A percentile compares a stretch with the other conserved stretches of the same genome.
Evolutionary conservation across 2,888 invertebrate species (phyloP).

Genomic region (Pheosia tremula): DNA sequence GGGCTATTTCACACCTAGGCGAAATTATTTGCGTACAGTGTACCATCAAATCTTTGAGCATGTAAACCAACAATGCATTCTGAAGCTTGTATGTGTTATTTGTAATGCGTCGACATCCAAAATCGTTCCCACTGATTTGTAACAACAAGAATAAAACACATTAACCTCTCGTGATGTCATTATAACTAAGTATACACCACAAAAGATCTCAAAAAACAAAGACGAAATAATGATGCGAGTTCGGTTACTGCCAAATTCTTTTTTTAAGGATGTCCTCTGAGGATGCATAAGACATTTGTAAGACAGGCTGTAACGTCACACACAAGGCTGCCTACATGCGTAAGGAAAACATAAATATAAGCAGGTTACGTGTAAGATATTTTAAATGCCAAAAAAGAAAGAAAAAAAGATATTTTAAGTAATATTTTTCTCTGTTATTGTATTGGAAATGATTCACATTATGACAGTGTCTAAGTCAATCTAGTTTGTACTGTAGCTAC

Average conservation of each 20-base stretch:
- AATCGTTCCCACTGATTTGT: background rate
- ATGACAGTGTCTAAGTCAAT: background rate
- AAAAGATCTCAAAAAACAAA: slow-evolving; percentile 9
- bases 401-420: background rate
- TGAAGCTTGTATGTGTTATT: background rate
- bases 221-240: background rate
- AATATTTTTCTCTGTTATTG: background rate
- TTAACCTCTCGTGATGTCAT: background rate
- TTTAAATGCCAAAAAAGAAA: no score
- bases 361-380: background rate
- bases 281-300: no score
- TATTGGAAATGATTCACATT: background rate
- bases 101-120: background rate
- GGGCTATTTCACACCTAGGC: background rate
- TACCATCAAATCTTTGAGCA: no score
- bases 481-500: no score
- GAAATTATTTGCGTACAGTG: background rate
- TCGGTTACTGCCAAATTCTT: background rate
- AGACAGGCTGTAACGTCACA: background rate
- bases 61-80: background rate
- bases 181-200: background rate
- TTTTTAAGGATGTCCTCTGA: background rate
- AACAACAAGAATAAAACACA: background rate
- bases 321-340: background rate
- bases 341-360: background rate